Evolutionary conservation across 2,888 invertebrate species (phyloP), one percentile per base, ranked within the genome.

Genomic region (Apamea monoglypha): DNA sequence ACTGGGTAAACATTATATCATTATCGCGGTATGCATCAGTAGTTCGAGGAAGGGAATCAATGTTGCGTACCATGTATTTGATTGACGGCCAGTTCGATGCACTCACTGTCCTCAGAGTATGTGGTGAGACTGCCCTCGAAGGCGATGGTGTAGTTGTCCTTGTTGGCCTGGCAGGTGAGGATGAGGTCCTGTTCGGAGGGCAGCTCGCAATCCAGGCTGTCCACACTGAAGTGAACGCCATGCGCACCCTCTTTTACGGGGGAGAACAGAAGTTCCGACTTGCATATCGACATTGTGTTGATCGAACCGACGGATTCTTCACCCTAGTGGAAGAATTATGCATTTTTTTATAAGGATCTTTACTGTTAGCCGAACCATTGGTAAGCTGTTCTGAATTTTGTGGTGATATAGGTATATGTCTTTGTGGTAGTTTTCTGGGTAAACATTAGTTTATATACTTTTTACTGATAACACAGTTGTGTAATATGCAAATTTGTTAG

Each of bases 121-220:
- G 98, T 98, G 87, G 98, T 98, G 90, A 98, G 97, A 91, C 98
- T 98, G 92, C 99, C 99, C 97, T 99, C 99, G 92, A 99, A 99
- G 88, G 99, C 99, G 92, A 99, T 99, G 86, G 99, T 99, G 94
- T 99, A 99, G 97, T 99, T 99, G 95, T 99, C 98, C 97, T 99
- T 99, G 95, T 99, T 99, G 84, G 98, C 98, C 96, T 98, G 98
- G 95, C 99, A 99, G 85, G 99, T 99, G 88, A 99, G 97, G 95
- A 99, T 98, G 93, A 99, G 98, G 92, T 99, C 98, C 92, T 98
- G 98, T 93, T 98, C 98, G 84, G 98, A 98, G 87, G 98, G 97
- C 90, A 98, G 97, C 94, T 98, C 98, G 96, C 98, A 98, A 95
- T 99, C 99, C 90, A 99, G 97, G 87, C 99, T 99, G 94, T 99